phyloP scores from a whole-genome alignment of 2,888 invertebrate genomes.

The Drosophila mettleri region DNA sequence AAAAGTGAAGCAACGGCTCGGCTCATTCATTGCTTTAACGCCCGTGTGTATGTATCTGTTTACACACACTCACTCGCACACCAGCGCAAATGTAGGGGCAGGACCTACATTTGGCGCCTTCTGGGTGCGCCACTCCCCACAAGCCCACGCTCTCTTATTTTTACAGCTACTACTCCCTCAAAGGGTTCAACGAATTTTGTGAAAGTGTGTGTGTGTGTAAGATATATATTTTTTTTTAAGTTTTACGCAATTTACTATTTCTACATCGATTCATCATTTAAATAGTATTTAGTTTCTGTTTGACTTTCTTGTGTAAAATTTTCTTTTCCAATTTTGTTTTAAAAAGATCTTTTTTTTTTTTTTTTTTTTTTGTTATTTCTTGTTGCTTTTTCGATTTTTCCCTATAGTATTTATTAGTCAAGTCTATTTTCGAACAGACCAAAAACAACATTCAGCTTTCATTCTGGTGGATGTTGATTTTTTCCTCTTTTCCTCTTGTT shows the following conservation, averaged over 20 bases:
- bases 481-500: conserved; percentile 25
- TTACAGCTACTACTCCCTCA: conserved; percentile 16
- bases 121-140: conserved; percentile 44
- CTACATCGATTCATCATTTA: conserved; percentile 27
- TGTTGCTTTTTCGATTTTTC: conserved; percentile 62
- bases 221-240: conserved; percentile 8
- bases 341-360: no score
- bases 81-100: conserved; percentile 13
- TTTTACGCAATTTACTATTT: conserved; percentile 59
- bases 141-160: conserved; percentile 22
- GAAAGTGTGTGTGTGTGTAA: conserved; percentile 3
- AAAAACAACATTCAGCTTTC: conserved; percentile 50
- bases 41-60: conserved; percentile 27
- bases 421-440: conserved; percentile 79
- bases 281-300: conserved; percentile 41
- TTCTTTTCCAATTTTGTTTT: conserved; percentile 43
- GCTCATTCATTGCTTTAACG: conserved; percentile 48
- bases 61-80: neutral
- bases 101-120: conserved; percentile 62
- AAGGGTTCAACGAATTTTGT: conserved; percentile 39
- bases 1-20: conserved; percentile 31
- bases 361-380: conserved; percentile 30
- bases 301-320: conserved; percentile 46
- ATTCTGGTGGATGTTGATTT: conserved; percentile 44
- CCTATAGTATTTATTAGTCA: conserved; percentile 82